phyloP scores from a whole-genome alignment of 2,797 vertebrate genomes.

The Lepidocolaptes lacrymiger region DNA sequence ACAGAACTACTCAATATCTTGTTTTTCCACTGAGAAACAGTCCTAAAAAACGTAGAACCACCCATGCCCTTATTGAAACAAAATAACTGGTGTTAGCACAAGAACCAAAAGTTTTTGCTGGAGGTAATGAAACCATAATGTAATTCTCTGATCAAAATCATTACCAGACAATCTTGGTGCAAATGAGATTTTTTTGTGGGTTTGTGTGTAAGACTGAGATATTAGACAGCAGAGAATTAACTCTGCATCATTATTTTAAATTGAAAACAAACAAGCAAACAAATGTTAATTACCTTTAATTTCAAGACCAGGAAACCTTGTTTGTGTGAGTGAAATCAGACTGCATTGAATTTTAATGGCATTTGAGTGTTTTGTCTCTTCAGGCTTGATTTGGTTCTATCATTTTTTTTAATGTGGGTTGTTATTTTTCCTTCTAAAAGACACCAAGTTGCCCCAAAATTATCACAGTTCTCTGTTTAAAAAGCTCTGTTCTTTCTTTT shows the following conservation, averaged over 20 bases:
- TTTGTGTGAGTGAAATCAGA: neutral
- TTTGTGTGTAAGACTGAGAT: neutral
- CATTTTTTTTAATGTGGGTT: neutral
- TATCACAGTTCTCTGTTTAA: neutral
- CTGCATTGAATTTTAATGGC: neutral
- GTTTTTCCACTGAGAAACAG: neutral
- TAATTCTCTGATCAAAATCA: constrained; percentile 28
- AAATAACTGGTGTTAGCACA: neutral
- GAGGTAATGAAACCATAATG: constrained; percentile 30
- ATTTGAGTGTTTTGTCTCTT: neutral
- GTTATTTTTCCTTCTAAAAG: neutral
- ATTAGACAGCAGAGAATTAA: constrained; percentile 1
- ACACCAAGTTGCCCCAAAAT: neutral
- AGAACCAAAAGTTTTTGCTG: neutral
- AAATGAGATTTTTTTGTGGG: constrained; percentile 4
- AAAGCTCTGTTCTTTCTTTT: neutral
- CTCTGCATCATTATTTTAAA: constrained; percentile 50
- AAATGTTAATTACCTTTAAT: constrained; percentile 51
- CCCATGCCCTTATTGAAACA: neutral
- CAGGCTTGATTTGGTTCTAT: neutral
- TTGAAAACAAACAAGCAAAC: constrained; percentile 50
- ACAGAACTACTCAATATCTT: neutral
- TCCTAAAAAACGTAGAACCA: neutral
- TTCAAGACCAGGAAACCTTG: constrained; percentile 28
- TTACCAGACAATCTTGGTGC: neutral